A percentile compares a stretch with the other conserved stretches of the same genome.
Evolutionary conservation across 2,888 invertebrate genomes (phyloP).

Genomic region (Yponomeuta evonymella): DNA sequence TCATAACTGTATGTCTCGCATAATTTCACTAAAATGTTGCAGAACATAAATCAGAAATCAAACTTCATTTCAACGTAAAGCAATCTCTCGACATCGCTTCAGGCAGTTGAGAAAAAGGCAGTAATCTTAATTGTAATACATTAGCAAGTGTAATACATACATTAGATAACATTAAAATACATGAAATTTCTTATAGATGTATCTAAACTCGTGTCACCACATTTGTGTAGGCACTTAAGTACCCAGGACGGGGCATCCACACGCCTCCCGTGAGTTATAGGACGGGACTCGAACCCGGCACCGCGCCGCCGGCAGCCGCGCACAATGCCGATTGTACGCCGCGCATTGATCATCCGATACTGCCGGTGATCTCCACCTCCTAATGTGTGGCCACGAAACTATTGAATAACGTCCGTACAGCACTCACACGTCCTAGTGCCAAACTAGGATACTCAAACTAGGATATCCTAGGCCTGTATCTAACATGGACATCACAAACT

Average conservation of each 20-base stretch:
- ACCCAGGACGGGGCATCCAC: neutral
- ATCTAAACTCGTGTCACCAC: neutral
- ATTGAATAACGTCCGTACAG: neutral
- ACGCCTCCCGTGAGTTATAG: constrained; percentile 20
- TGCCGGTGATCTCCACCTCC: constrained; percentile 33
- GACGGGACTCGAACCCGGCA: constrained; percentile 31
- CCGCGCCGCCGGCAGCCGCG: constrained; percentile 54
- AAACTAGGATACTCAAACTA: neutral
- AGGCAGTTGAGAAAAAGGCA: too few relatives aligned
- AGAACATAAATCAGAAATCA: too few relatives aligned
- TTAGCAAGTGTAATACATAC: too few relatives aligned
- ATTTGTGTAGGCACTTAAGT: neutral
- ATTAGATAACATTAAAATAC: too few relatives aligned
- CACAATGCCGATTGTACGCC: constrained; percentile 67
- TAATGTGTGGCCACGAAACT: neutral
- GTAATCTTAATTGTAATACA: too few relatives aligned
- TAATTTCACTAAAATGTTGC: too few relatives aligned
- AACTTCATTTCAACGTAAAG: too few relatives aligned
- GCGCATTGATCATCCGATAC: constrained; percentile 43
- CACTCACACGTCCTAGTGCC: neutral
- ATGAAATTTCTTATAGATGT: too few relatives aligned
- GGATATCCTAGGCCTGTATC: too few relatives aligned
- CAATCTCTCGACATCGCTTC: too few relatives aligned
- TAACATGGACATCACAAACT: too few relatives aligned
- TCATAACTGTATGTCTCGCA: too few relatives aligned